These are phyloP conservation scores for Pandemis cinnamomeana DNA, from an alignment of 2,888 invertebrate species.

Conservation along the genomic window DNA sequence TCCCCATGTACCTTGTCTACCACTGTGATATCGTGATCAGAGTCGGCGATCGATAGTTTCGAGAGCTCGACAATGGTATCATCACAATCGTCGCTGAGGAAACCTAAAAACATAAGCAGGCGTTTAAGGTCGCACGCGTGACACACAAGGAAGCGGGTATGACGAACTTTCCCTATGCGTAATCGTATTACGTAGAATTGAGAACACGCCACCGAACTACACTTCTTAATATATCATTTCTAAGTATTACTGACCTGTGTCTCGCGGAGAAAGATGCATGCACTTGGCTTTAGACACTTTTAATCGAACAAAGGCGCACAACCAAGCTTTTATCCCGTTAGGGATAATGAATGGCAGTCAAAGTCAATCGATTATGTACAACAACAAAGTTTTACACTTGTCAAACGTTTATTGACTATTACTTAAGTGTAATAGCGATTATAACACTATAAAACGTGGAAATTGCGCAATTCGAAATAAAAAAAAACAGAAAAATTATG, in stretches of 20 bases:
- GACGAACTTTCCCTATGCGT: slow-evolving; percentile 77
- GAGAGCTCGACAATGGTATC: slow-evolving; percentile 83
- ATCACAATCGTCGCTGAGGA: slow-evolving; percentile 84
- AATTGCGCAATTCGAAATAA: slow-evolving; percentile 66
- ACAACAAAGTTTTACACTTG: slow-evolving; percentile 63
- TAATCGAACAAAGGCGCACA: slow-evolving; percentile 79
- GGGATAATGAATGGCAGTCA: slow-evolving; percentile 78
- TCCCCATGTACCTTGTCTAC: slow-evolving; percentile 75
- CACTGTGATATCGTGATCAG: slow-evolving; percentile 74
- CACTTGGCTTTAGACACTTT: slow-evolving; percentile 84
- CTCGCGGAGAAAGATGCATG: slow-evolving; percentile 85
- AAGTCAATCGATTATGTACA: slow-evolving; percentile 56
- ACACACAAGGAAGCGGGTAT: slow-evolving; percentile 74
- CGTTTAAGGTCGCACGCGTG: slow-evolving; percentile 51
- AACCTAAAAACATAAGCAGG: slow-evolving; percentile 71
- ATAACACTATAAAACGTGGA: slow-evolving; percentile 62
- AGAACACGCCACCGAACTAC: slow-evolving; percentile 49
- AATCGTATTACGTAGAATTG: slow-evolving; percentile 65
- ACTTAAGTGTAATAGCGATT: slow-evolving; percentile 66
- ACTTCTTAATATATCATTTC: slow-evolving; percentile 36
- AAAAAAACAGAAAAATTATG: slow-evolving; percentile 77
- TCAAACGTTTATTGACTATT: slow-evolving; percentile 60
- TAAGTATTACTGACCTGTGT: slow-evolving; percentile 73
- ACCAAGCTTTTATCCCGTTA: slow-evolving; percentile 84
- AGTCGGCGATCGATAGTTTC: slow-evolving; percentile 80